phyloP scores from a whole-genome alignment of 2,113 vertebrate species.

The Variabilichromis moorii region DNA sequence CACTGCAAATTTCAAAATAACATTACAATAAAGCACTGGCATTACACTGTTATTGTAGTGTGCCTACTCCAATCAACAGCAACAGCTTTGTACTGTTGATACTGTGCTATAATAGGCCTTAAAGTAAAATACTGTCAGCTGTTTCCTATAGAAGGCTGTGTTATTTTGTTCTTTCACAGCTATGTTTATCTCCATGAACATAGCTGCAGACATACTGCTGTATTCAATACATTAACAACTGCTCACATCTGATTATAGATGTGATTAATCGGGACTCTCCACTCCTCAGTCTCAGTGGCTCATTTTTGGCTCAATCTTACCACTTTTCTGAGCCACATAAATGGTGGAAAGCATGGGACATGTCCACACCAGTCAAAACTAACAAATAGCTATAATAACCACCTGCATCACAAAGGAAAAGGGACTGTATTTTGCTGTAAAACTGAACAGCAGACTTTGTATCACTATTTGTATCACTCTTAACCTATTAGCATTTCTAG shows the following conservation, averaged over 20 bases:
- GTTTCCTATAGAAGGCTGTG: not conserved
- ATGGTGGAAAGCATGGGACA: not conserved
- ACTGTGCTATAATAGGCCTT: not conserved
- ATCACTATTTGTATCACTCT: not conserved
- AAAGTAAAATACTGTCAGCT: not conserved
- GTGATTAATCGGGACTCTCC: not conserved
- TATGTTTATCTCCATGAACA: not conserved
- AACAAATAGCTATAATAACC: not conserved
- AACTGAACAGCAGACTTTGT: not conserved
- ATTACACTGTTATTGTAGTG: not conserved
- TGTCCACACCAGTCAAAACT: not conserved
- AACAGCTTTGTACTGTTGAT: not conserved
- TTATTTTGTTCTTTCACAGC: not conserved
- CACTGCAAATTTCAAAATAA: not conserved
- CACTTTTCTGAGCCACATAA: not conserved
- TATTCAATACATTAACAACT: not conserved
- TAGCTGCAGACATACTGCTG: not conserved
- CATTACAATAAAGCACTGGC: not conserved
- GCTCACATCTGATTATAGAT: not conserved
- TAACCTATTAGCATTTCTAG: not conserved
- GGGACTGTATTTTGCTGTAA: not conserved
- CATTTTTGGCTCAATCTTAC: not conserved
- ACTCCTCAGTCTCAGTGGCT: not conserved
- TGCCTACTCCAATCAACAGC: not conserved
- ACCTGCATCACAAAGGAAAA: not conserved